These are phyloP conservation scores for Nasalis larvatus DNA, from an alignment of 2,113 vertebrate species.

Conservation along the genomic window DNA sequence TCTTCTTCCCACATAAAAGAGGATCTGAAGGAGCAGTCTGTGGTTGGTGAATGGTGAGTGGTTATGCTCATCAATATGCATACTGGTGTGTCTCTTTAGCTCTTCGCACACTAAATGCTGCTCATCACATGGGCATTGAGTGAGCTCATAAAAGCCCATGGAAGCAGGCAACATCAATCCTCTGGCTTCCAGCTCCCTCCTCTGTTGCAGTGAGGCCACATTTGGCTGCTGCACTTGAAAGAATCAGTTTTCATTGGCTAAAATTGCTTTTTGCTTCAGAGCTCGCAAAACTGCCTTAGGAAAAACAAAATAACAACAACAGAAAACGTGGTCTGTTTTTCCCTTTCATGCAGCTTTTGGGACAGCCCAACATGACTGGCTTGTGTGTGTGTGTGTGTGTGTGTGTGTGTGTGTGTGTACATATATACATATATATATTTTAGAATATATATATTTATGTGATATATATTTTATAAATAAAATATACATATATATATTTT, in stretches of 20 bases:
- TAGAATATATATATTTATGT: too few relatives aligned
- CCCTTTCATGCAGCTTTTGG: not conserved
- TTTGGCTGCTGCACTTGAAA: not conserved
- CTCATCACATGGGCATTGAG: not conserved
- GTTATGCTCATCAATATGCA: not conserved
- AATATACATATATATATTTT: too few relatives aligned
- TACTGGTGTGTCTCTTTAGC: not conserved
- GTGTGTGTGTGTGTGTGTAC: not conserved
- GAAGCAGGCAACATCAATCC: not conserved
- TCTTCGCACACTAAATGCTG: not conserved
- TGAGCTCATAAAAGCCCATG: not conserved
- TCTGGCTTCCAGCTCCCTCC: not conserved
- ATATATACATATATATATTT: too few relatives aligned
- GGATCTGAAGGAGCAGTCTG: not conserved
- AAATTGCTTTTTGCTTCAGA: not conserved
- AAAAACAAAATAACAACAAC: not conserved
- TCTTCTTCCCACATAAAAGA: not conserved
- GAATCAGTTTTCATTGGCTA: slow-evolving; percentile 16
- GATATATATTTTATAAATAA: not conserved
- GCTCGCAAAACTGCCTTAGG: not conserved
- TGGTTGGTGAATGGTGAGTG: not conserved
- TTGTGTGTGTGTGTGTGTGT: not conserved
- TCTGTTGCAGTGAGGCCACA: not conserved
- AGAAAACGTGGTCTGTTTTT: not conserved
- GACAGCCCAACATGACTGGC: not conserved